Conservation (phyloP, 2,797 vertebrate genomes). For the Lycodopsis pacificus region DNA sequence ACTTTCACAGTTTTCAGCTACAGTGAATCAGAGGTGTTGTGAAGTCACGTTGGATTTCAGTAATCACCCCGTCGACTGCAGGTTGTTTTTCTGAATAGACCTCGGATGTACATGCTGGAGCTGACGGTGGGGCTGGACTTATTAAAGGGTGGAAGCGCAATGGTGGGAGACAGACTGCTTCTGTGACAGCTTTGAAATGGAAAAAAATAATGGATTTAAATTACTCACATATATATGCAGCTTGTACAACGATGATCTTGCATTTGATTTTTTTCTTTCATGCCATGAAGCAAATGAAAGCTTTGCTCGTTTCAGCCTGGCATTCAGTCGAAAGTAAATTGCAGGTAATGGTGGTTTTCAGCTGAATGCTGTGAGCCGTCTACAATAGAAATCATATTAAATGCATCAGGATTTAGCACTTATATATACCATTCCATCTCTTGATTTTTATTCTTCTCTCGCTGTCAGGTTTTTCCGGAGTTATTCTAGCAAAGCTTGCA, state of each 20-base stretch:
- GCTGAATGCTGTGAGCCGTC: constrained; percentile 35
- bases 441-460: constrained; percentile 11
- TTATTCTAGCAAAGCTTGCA: not conserved
- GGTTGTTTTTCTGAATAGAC: constrained; percentile 39
- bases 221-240: constrained; percentile 50
- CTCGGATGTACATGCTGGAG: constrained; percentile 16
- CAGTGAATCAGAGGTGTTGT: not conserved
- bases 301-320: constrained; percentile 26
- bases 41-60: constrained; percentile 19
- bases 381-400: constrained; percentile 41
- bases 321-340: constrained; percentile 54
- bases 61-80: constrained; percentile 28
- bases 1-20: constrained; percentile 19
- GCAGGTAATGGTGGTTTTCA: constrained; percentile 42
- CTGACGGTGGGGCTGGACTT: constrained; percentile 9
- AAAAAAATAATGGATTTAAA: constrained; percentile 57
- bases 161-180: constrained; percentile 6
- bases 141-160: not conserved
- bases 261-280: constrained; percentile 10
- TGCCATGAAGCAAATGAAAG: constrained; percentile 35
- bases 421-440: not conserved
- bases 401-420: constrained; percentile 13
- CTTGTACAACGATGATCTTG: constrained; percentile 20
- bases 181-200: constrained; percentile 39
- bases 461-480: not conserved